Evolutionary conservation across 2,888 invertebrate species (phyloP), one percentile per base, ranked within the genome.

Genomic region (Epicampocera succincta): DNA sequence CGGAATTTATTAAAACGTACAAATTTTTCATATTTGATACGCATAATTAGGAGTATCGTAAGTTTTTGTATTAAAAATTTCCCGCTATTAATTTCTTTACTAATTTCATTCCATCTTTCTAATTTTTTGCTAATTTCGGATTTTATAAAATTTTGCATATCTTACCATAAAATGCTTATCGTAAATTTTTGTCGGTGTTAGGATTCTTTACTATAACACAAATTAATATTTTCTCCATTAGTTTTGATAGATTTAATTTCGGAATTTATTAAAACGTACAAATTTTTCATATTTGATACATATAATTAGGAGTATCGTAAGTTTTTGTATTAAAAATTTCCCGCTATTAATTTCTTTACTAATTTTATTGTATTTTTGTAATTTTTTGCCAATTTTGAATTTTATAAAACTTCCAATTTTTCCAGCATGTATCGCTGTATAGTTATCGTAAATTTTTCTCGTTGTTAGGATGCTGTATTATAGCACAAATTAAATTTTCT

Each of bases 341-440:
- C 2, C 25, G 5, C 2, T 3, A 25, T 25, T 25, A 0, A 13
- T 3, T 42, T 42, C n/a, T n/a, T 42, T 13, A 42, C 42, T 13
- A 5, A 42, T n/a, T 42, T 0, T 12, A 42, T n/a, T 42, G 12
- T 1, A 25, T 25, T 13, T 52, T 21, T 21, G 2, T 13, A 3
- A 40, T 15, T 66, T 52, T 66, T 42, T 6, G 6, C 15, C 13
- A 68, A 33, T 17, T 56, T 60, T 21, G 21, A 21, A 38, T 60
- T 69, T 69, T 17, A 17, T 15, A 12, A 63, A 3, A 33, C 17
- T 13, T 17, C 17, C n/a, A n/a, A n/a, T n/a, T n/a, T n/a, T n/a
- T n/a, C n/a, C n/a, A n/a, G 11, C 5, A 25, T 25, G 5, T 25
- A 2, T 3, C 5, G 5, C 3, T 25, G 5, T 25, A 3, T 3